A percentile compares a stretch with the other conserved stretches of the same genome.
Conservation (phyloP, 2,113 vertebrate species). For the Myotis davidii region DNA sequence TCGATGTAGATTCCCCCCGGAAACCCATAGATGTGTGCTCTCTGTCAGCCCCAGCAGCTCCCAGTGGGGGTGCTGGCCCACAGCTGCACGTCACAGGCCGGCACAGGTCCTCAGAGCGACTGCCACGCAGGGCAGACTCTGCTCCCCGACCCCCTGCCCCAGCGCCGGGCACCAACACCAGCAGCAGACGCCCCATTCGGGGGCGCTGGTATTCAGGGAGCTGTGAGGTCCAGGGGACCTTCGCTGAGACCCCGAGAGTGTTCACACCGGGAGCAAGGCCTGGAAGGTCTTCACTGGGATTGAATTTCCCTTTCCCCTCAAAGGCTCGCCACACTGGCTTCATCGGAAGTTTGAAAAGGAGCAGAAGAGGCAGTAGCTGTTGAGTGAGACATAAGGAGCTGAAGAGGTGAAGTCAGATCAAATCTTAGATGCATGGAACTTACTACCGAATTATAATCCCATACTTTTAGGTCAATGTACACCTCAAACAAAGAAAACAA, state of each 20-base stretch:
- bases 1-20: slow-evolving; percentile 54
- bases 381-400: too few relatives aligned
- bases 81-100: background rate
- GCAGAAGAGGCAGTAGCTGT: too few relatives aligned
- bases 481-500: background rate
- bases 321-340: background rate
- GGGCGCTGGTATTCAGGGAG: background rate
- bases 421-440: background rate
- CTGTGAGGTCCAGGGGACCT: background rate
- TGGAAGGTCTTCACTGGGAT: background rate
- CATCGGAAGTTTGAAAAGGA: background rate
- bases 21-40: background rate
- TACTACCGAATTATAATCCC: background rate
- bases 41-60: background rate
- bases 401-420: background rate
- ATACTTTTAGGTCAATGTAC: background rate
- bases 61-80: background rate
- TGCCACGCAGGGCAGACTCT: background rate
- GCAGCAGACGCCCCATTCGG: background rate
- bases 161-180: background rate
- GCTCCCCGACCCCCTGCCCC: background rate
- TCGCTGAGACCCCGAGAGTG: background rate
- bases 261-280: background rate
- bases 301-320: background rate
- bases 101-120: rapidly evolving